Base-by-base conservation (phyloP, 2,888 invertebrate species). In the Agonopterix heracliana region DNA sequence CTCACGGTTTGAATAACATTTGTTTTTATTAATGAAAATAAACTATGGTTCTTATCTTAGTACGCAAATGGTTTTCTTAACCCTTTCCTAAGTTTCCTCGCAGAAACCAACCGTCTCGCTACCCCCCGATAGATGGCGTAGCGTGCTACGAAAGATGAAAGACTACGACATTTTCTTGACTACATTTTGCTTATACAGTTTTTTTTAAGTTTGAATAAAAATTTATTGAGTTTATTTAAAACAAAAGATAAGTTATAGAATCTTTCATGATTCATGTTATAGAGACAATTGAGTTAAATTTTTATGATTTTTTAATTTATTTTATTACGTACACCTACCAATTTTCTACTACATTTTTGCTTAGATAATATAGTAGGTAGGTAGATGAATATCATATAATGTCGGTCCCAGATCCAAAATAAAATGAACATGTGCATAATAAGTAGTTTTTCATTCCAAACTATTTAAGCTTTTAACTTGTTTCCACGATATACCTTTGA, bases 111-210 rank as follows among this genome's bases (percentile, higher is more conserved):
- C 51, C 49, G 34, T 61, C 54, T 49, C 54, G 79, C 87, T 87
- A 87, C 87, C 87, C 87, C 74, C 49, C 81, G 64, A 49, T 43
- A 87, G 87, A 87, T 87, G 87, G 86, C 85, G 79, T 64, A 64
- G 52, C 50, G 13, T 38, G 59, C 61, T 68, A 63, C 67, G 64
- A 63, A 54, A 54, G 38, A 11, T 44, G 48, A 49, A 55, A 49
- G 42, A 41, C 41, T 47, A 44, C 44, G 45, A 47, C 46, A 55
- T 45, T n/a, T 9, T n/a, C 1, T 2, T 4, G 17, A 3, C 17
- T 17, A 17, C 17, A 17, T 17, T 26, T 26, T 5, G 26, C 5
- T 7, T 26, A n/a, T n/a, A 3, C 10, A 38, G 38, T 38, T 38
- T 38, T 11, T 10, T 38, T 38, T 5, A 38, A 4, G 10, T 38